Evolutionary conservation across 1,140 invertebrate species (phyloP).

Genomic region (Hetaerina americana): DNA sequence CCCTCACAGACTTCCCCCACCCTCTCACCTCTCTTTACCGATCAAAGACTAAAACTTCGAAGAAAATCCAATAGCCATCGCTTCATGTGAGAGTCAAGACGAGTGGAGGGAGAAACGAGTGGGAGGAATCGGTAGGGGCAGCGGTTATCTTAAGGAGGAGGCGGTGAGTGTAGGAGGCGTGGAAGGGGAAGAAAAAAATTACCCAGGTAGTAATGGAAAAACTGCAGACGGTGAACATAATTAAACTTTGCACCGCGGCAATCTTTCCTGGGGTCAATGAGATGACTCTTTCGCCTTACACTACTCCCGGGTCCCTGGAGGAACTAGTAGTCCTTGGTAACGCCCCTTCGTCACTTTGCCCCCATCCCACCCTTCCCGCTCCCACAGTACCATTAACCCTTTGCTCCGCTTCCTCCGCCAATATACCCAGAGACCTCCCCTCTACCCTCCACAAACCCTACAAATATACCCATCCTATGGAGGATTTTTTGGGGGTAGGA

Average conservation of each 20-base stretch:
- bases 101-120: not conserved
- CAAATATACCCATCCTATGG: no score
- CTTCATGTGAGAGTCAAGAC: not conserved
- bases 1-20: no score
- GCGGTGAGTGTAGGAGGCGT: not conserved
- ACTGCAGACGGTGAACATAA: not conserved
- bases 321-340: no score
- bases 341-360: no score
- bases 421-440: no score
- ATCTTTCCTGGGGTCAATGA: not conserved
- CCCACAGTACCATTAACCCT: no score
- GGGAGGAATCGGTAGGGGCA: not conserved
- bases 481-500: no score
- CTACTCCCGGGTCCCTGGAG: no score
- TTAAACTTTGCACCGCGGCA: not conserved
- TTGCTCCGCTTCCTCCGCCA: no score
- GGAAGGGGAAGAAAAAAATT: not conserved
- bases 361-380: no score
- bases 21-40: not conserved
- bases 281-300: no score
- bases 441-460: no score
- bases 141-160: not conserved
- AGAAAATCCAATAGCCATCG: not conserved
- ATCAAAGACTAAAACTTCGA: not conserved
- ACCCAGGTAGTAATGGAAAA: not conserved